Conservation (phyloP, 1,140 invertebrate genomes). For the Limonius californicus region DNA sequence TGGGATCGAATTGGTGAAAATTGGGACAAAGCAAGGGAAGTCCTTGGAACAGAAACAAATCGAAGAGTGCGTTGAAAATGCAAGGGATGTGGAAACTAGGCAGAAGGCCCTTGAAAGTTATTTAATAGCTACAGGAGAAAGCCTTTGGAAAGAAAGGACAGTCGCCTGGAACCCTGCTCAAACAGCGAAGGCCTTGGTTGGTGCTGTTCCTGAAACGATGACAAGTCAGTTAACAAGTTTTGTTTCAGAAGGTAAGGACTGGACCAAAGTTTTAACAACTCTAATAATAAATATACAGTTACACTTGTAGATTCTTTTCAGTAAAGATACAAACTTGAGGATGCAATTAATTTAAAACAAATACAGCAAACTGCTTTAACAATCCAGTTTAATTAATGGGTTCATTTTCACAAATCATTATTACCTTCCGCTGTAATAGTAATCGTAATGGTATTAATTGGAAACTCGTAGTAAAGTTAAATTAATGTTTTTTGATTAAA, state of each 20-base stretch:
- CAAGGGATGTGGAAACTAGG: constrained; percentile 51
- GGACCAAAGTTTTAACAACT: background rate
- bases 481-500: too few species aligned
- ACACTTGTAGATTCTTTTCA: too few species aligned
- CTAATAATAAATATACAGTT: too few species aligned
- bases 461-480: too few species aligned
- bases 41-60: constrained; percentile 45
- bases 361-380: too few species aligned
- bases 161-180: constrained; percentile 54
- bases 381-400: too few species aligned
- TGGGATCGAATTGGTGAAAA: constrained; percentile 27
- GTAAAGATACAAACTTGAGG: too few species aligned
- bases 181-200: constrained; percentile 52
- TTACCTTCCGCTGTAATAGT: too few species aligned
- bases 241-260: background rate
- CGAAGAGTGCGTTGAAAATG: constrained; percentile 48
- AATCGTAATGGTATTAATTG: too few species aligned
- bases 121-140: constrained; percentile 52
- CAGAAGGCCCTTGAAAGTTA: constrained; percentile 59
- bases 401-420: too few species aligned
- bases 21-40: constrained; percentile 42
- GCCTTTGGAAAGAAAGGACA: constrained; percentile 58
- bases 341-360: too few species aligned
- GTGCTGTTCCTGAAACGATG: constrained; percentile 51
- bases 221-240: constrained; percentile 51